Evolutionary conservation across 1,140 invertebrate genomes (phyloP), one percentile per base, ranked within the genome.

Genomic region (Delia radicum): DNA sequence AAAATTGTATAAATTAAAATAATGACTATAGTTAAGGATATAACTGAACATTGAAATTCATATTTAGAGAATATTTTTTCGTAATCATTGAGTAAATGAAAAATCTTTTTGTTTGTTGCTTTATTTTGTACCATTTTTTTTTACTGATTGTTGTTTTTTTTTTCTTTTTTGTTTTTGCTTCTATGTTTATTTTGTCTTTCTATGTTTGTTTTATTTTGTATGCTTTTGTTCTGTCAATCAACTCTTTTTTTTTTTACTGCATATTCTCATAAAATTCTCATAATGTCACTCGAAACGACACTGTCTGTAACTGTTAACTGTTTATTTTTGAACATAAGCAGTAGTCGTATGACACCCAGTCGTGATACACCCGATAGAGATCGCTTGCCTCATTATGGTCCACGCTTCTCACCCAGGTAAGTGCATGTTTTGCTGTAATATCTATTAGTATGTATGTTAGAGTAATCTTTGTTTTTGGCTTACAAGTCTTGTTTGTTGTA

Each of bases 281-380:
- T 77, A 78, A 65, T 79, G 75, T 77, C 78, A 80, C 37, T 74
- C 61, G 62, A 46, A 48, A 28, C 24, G 55, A 74, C 80, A 80
- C 5, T 21, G n/a, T 18, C n/a, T 8, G n/a, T 8, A 27, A 33
- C 65, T 37, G 46, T n/a, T 72, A 15, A 21, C 48, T 29, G 75
- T 37, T 75, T 79, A 63, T 78, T 76, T 24, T 15, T 12, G 18
- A 33, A 29, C 55, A 37, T 74, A 55, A 21, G 37, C 69, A 37
- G 24, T 91, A 95, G 93, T 90, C 93, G 93, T 86, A 88, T 91
- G 88, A 95, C 94, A 88, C 93, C 94, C 78, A 92, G 92, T 80
- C 91, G 93, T 82, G 94, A 96, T 87, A 90, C 89, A 77, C 93
- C 92, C 79, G 93, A 95, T 86, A 90, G 91, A 87, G 89, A 91